Percentiles rank a stretch among this genome's conserved stretches.
Evolutionary conservation across 1,140 invertebrate genomes (phyloP).

Genomic region (Pseudomyrmex concolor): DNA sequence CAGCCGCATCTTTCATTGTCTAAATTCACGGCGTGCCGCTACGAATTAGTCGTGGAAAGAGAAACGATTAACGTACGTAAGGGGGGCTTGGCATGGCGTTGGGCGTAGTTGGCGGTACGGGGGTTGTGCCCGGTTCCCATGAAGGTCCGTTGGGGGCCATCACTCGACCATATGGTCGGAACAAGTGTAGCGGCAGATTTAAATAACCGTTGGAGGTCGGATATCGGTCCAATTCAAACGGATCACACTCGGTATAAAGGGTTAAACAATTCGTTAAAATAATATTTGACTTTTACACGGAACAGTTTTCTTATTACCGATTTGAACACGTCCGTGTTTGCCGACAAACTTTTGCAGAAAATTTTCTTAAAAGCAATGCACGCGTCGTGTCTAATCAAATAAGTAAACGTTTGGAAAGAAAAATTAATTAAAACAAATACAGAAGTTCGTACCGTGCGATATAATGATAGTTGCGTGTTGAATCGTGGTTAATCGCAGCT

Average conservation of each 20-base stretch:
- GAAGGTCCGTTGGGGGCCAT: constrained; percentile 84
- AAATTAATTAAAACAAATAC: not conserved
- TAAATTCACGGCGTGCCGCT: constrained; percentile 76
- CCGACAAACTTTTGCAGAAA: too few relatives aligned
- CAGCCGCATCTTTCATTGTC: constrained; percentile 77
- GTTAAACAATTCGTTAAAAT: not conserved
- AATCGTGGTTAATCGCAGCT: constrained; percentile 35
- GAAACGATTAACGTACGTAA: constrained; percentile 78
- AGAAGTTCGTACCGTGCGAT: not conserved
- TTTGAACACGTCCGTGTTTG: too few relatives aligned
- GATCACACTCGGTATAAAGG: not conserved
- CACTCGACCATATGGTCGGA: constrained; percentile 81
- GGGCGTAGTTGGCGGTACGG: constrained; percentile 72
- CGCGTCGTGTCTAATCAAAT: too few relatives aligned
- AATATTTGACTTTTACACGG: too few relatives aligned
- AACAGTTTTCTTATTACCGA: too few relatives aligned
- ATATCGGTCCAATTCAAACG: constrained; percentile 54
- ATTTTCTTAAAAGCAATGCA: too few relatives aligned
- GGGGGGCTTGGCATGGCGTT: constrained; percentile 42
- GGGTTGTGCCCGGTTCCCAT: constrained; percentile 83
- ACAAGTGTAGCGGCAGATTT: constrained; percentile 84
- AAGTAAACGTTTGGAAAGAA: too few relatives aligned
- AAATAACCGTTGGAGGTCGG: constrained; percentile 84
- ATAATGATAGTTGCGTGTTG: not conserved
- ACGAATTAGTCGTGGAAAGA: constrained; percentile 80